Evolutionary conservation across 2,888 invertebrate species (phyloP).

Genomic region (Pterobdella sp.): DNA sequence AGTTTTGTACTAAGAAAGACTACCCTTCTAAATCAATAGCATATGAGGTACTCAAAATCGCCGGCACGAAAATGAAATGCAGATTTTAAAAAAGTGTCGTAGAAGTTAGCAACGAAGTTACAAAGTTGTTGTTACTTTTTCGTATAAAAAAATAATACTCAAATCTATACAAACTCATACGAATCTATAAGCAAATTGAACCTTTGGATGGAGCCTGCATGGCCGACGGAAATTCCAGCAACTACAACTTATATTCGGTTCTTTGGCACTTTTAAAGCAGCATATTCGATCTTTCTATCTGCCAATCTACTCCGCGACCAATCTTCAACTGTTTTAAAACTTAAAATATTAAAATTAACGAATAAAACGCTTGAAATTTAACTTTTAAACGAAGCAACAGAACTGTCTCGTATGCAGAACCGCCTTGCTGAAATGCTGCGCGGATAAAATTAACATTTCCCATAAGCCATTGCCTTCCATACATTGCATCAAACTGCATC

Average conservation of each 20-base stretch:
- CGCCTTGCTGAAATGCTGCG: conserved; percentile 4
- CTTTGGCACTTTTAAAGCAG: not conserved
- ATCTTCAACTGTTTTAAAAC: not conserved
- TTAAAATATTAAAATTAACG: not conserved
- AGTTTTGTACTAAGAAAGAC: too few species aligned
- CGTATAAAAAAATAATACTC: not conserved
- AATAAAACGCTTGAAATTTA: not conserved
- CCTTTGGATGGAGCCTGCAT: not conserved
- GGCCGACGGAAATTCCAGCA: not conserved
- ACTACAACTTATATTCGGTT: not conserved
- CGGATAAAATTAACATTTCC: conserved; percentile 5
- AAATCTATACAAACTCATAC: not conserved
- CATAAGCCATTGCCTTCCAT: not conserved
- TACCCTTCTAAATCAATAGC: too few species aligned
- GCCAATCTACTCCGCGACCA: not conserved
- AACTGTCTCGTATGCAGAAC: conserved; percentile 2
- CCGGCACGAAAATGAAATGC: too few species aligned
- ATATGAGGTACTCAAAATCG: too few species aligned
- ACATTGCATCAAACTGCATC: not conserved
- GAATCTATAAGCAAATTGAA: not conserved
- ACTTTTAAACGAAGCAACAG: conserved; percentile 7
- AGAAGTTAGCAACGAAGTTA: conserved; percentile 13
- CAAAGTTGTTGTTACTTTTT: conserved; percentile 1
- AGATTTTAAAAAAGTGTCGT: not conserved
- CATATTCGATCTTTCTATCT: not conserved